A percentile compares a stretch with the other conserved stretches of the same genome.
phyloP scores from a whole-genome alignment of 2,888 invertebrate species.

The Pantelozetes paolii region DNA sequence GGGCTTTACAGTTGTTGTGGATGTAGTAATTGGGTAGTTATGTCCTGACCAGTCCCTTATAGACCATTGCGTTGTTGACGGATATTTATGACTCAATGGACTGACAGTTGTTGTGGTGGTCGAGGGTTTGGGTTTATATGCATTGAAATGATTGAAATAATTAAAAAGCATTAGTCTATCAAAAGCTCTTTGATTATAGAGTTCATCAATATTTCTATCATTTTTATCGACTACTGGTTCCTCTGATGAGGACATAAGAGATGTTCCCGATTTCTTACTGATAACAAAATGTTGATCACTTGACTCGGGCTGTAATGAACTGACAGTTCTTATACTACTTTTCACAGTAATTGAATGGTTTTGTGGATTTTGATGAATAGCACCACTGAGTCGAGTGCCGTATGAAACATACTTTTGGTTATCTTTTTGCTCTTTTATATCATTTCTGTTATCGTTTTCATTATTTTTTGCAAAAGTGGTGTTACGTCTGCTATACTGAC shows the following conservation, averaged over 20 bases:
- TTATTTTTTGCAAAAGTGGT: neutral
- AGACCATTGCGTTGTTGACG: conserved; percentile 18
- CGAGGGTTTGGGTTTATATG: neutral
- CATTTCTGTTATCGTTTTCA: neutral
- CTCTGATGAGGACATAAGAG: no score
- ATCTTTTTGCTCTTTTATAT: neutral
- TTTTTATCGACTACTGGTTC: conserved; percentile 9
- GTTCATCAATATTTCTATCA: conserved; percentile 1
- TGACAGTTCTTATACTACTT: conserved; percentile 14
- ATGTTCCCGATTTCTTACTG: conserved; percentile 9
- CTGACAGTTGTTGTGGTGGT: conserved; percentile 22
- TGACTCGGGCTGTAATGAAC: conserved; percentile 11
- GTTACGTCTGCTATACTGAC: neutral
- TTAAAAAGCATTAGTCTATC: conserved; percentile 24
- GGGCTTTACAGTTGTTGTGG: neutral
- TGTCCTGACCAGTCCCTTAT: conserved; percentile 17
- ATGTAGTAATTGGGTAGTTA: neutral
- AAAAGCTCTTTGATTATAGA: conserved; percentile 20
- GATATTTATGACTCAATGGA: neutral
- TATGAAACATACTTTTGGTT: neutral
- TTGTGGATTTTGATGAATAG: neutral
- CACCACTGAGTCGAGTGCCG: neutral
- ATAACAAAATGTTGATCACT: conserved; percentile 7
- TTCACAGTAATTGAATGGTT: neutral
- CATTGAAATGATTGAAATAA: conserved; percentile 13